phyloP scores from a whole-genome alignment of 2,888 invertebrate species.

The Tridacna gigas region DNA sequence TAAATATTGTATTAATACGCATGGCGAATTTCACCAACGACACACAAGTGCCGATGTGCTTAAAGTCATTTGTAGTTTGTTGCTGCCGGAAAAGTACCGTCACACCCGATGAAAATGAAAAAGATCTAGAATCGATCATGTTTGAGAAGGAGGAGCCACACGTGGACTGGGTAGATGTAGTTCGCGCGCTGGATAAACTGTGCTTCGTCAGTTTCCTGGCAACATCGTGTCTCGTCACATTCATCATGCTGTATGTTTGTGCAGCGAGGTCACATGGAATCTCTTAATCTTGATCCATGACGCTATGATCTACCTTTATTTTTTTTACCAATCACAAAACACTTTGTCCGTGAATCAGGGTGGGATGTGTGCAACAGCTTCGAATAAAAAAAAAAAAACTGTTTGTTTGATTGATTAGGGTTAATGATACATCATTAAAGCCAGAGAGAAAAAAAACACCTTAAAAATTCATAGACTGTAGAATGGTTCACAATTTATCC shows the following conservation, averaged over 20 bases:
- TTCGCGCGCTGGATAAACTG: slow-evolving; percentile 4
- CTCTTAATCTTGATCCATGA: too few species aligned
- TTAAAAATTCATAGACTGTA: too few species aligned
- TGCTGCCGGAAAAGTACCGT: background rate
- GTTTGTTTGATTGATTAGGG: too few species aligned
- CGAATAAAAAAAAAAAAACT: too few species aligned
- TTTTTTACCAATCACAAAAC: too few species aligned
- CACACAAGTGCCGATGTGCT: background rate
- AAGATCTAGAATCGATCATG: slow-evolving; percentile 6
- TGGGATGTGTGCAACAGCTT: too few species aligned
- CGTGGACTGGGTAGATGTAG: background rate
- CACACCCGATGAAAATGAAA: background rate
- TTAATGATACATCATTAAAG: too few species aligned
- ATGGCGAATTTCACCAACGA: background rate
- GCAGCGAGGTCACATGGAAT: background rate
- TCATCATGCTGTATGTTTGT: slow-evolving; percentile 8
- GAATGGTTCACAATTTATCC: too few species aligned
- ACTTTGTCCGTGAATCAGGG: too few species aligned
- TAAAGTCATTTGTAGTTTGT: background rate
- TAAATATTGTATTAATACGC: slow-evolving; percentile 23
- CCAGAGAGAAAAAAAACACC: too few species aligned
- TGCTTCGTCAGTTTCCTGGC: slow-evolving; percentile 9
- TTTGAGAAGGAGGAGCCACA: background rate
- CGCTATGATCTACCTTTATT: too few species aligned
- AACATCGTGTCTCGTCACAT: background rate